Evolutionary conservation across 92 coral and sea anemone genomes (phyloP).

Genomic region (Chrysogorgia sp.): DNA sequence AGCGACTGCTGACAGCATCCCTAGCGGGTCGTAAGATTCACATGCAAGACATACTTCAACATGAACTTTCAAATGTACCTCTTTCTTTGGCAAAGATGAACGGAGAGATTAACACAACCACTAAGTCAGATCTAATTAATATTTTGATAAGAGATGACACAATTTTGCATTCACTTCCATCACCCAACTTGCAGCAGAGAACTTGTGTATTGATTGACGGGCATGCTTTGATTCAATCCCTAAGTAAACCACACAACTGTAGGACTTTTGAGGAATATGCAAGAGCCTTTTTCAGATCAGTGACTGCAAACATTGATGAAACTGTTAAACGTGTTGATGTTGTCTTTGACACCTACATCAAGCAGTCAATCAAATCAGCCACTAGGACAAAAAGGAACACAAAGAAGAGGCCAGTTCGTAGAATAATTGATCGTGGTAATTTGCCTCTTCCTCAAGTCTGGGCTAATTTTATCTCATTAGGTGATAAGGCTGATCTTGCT

Average conservation of each 20-base stretch:
- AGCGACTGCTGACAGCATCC: constrained; percentile 31
- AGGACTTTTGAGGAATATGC: constrained; percentile 34
- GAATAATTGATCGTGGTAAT: constrained; percentile 34
- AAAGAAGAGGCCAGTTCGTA: constrained; percentile 29
- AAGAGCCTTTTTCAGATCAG: constrained; percentile 17
- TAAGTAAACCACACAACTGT: constrained; percentile 32
- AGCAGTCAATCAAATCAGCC: constrained; percentile 32
- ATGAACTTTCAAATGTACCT: constrained; percentile 28
- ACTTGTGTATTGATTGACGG: constrained; percentile 29
- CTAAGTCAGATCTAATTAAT: constrained; percentile 21
- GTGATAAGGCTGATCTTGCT: constrained; percentile 44
- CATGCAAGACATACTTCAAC: constrained; percentile 29
- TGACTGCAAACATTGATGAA: constrained; percentile 10
- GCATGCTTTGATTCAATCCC: constrained; percentile 31
- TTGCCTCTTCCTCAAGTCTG: constrained; percentile 33
- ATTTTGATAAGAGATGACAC: not conserved
- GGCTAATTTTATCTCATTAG: constrained; percentile 26
- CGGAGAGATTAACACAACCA: constrained; percentile 11
- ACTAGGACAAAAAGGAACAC: constrained; percentile 6
- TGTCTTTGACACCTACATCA: constrained; percentile 34
- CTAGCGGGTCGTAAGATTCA: constrained; percentile 35
- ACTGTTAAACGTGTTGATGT: constrained; percentile 23
- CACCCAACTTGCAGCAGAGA: constrained; percentile 1
- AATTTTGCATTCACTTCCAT: not conserved
- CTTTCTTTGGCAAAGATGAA: constrained; percentile 32